Percentiles rank a stretch among this genome's conserved stretches.
Evolutionary conservation across 1,140 invertebrate genomes (phyloP).

Genomic region (Drosophila nebulosa): DNA sequence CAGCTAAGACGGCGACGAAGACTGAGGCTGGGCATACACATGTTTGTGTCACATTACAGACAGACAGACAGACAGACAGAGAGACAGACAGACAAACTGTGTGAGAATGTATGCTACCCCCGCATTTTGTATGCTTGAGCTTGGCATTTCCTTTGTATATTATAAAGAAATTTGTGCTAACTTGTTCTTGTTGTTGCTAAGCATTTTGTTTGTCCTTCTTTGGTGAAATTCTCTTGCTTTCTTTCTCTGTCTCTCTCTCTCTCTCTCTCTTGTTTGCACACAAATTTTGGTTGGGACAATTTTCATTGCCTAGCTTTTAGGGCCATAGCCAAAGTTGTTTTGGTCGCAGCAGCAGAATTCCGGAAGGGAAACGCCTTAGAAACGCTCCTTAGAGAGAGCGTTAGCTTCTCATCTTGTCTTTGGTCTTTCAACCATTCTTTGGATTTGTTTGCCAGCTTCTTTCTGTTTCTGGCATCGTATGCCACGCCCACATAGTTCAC

Average conservation of each 20-base stretch:
- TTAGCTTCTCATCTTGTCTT: slow-evolving; percentile 31
- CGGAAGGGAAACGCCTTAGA: neutral
- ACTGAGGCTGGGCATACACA: slow-evolving; percentile 62
- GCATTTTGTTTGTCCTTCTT: slow-evolving; percentile 30
- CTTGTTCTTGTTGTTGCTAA: slow-evolving; percentile 25
- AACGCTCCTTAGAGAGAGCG: slow-evolving; percentile 1
- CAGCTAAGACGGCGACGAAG: neutral
- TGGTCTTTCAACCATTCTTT: neutral
- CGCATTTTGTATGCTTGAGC: slow-evolving; percentile 39
- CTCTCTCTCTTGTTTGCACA: slow-evolving; percentile 18
- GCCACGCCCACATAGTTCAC: slow-evolving; percentile 25
- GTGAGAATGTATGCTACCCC: no score
- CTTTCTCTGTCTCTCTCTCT: slow-evolving; percentile 18
- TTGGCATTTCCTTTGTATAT: slow-evolving; percentile 75
- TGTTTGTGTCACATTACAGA: slow-evolving; percentile 68
- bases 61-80: slow-evolving; percentile 1
- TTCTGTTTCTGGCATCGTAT: neutral
- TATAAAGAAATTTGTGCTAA: slow-evolving; percentile 72
- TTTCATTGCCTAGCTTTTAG: slow-evolving; percentile 58
- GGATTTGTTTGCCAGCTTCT: neutral
- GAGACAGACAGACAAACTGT: neutral
- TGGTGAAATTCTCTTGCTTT: slow-evolving; percentile 9
- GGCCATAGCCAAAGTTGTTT: slow-evolving; percentile 17
- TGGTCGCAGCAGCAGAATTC: slow-evolving; percentile 15
- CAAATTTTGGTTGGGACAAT: neutral